Base-by-base conservation (phyloP, 2,888 invertebrate genomes). In the Clistopyga incitator region DNA sequence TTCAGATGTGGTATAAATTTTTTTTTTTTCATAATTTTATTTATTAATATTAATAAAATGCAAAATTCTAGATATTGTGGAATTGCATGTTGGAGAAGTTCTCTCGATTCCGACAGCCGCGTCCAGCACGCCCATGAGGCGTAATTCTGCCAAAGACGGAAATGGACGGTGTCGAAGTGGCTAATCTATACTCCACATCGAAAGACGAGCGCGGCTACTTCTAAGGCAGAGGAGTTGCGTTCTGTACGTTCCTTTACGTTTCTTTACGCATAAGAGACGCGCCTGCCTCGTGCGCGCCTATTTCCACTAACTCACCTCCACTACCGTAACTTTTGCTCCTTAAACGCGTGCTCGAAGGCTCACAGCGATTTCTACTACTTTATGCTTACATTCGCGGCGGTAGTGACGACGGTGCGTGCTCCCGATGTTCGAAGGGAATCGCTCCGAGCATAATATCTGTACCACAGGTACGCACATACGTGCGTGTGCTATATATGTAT, bases 71-170 rank as follows among this genome's bases (percentile, higher is more conserved):
- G 1, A n/a, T 4, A 47, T n/a, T 13, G n/a, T n/a, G 1, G 47
- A 15, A 47, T 13, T 47, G n/a, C 6, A 3, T 6, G 3, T 47
- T 47, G 3, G 15, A 47, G n/a, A 47, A 47, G 13, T 23, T 54
- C 20, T 20, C 54, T 54, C 50, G 42, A 78, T 75, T 82, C 68
- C 64, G 59, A 74, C 13, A 75, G 72, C 45, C 68, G 68, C 59
- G 29, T 59, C 29, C 15, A 6, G 59, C 38, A 61, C 18, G 18
- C n/a, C 61, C 34, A 29, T 18, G 34, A 61, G 64, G 64, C 68
- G 75, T 78, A 78, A 82, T 82, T 82, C 78, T 67, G 52, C 54
- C 34, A 47, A 68, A 82, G 74, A 82, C 82, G 74, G 78, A 79
- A 78, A 82, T 79, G 78, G 74, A 82, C 75, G 61, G 54, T 79